A percentile compares a stretch with the other conserved stretches of the same genome.
Evolutionary conservation across 2,797 vertebrate species (phyloP).

Genomic region (Chaenodraco wilsoni): DNA sequence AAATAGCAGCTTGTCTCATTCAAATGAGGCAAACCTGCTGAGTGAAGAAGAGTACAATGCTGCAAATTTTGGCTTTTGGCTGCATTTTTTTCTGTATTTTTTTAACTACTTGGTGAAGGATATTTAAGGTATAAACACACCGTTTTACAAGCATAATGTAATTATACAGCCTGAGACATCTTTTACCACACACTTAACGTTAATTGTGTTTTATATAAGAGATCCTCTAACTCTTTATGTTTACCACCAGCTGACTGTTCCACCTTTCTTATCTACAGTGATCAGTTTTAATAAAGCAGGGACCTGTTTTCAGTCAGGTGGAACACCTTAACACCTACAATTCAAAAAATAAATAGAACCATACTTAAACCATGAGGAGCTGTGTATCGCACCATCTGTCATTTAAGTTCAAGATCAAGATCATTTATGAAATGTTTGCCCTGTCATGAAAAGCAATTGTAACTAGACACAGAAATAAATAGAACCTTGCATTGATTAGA

Average conservation of each 20-base stretch:
- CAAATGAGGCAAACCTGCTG: constrained; percentile 46
- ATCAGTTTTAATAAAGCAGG: constrained; percentile 43
- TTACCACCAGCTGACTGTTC: constrained; percentile 11
- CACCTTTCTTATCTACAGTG: constrained; percentile 13
- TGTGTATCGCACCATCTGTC: constrained; percentile 15
- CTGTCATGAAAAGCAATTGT: constrained; percentile 17
- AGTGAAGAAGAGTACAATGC: constrained; percentile 12
- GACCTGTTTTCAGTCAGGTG: constrained; percentile 18
- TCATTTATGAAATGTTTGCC: constrained; percentile 21
- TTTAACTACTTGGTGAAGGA: neutral
- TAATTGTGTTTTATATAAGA: constrained; percentile 16
- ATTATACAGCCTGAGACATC: neutral
- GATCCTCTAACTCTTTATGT: constrained; percentile 19
- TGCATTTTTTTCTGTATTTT: constrained; percentile 26
- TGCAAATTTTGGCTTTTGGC: neutral
- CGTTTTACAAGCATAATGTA: neutral
- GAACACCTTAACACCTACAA: constrained; percentile 13
- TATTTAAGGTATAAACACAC: neutral
- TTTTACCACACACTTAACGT: neutral
- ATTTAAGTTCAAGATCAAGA: constrained; percentile 40
- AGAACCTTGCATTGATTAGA: neutral
- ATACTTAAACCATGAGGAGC: constrained; percentile 2
- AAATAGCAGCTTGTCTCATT: constrained; percentile 37
- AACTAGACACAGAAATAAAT: constrained; percentile 13
- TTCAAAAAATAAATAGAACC: constrained; percentile 12